Base-by-base conservation (phyloP, 2,113 vertebrate species). In the Ptilonorhynchus violaceus region DNA sequence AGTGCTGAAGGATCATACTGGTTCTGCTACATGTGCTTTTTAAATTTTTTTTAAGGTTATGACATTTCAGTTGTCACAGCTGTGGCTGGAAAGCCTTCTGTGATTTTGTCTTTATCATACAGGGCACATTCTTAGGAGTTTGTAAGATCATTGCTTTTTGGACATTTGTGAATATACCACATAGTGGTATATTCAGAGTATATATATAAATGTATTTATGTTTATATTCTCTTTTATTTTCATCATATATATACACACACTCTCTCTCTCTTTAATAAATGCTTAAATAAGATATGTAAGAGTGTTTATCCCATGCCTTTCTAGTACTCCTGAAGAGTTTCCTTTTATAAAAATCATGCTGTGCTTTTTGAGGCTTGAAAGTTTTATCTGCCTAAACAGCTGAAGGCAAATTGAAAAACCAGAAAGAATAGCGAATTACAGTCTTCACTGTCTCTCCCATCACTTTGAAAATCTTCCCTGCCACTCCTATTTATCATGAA, bases 401-500 rank as follows among this genome's bases (percentile, higher is more conserved):
- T 91, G 56, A 95, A 88, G 77, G 80, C 84, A 91, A 58, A 66
- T 21, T 74, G 63, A 83, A 86, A 89, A 94, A 91, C 31, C 69
- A 89, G 91, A 87, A 89, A 94, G 80, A 92, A 81, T 25, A 82
- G 28, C 0, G 0, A 88, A 30, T 74, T 37, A 16, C 4, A 83
- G 52, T 55, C 63, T 85, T 73, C 35, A 10, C 70, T 92, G 85
- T 91, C 87, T 94, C 52, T 90, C 58, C 86, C 91, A 91, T 74
- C 55, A 22, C 79, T 92, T 88, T 95, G 75, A 86, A 94, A 96
- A 80, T 63, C 56, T 80, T 77, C 87, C 68, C 85, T 97, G 88
- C 93, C 92, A 16, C 96, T 98, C 83, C 89, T 88, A 0, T 96
- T 55, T 90, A 86, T 84, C 0, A 3, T 94, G 92, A 81, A 6